Percentiles rank a stretch among this genome's conserved stretches.
Evolutionary conservation across 2,888 invertebrate genomes (phyloP).

Genomic region (Hedya salicella): DNA sequence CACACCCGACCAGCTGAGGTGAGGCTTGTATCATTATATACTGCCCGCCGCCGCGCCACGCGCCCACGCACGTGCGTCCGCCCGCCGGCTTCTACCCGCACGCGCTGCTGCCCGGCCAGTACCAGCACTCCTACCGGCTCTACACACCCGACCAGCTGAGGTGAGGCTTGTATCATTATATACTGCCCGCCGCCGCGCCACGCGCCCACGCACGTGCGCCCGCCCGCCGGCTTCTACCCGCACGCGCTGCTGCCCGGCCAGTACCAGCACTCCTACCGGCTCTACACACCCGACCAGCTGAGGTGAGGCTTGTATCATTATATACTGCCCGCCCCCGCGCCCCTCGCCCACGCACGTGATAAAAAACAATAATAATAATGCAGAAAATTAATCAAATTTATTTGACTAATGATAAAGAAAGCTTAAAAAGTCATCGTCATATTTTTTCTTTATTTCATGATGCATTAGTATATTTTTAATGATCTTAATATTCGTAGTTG

Average conservation of each 20-base stretch:
- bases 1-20: slow-evolving; percentile 90
- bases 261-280: slow-evolving; percentile 87
- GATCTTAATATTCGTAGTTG: no score
- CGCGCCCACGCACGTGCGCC: slow-evolving; percentile 60
- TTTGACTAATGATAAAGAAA: no score
- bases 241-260: slow-evolving; percentile 98
- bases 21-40: no score
- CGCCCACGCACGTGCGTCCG: slow-evolving; percentile 67
- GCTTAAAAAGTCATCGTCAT: no score
- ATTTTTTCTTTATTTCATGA: no score
- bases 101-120: slow-evolving; percentile 98
- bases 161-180: no score
- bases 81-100: slow-evolving; percentile 92
- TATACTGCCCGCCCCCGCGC: no score
- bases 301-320: no score
- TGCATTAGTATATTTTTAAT: no score
- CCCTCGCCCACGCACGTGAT: no score
- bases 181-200: neutral
- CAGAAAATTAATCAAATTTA: no score
- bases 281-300: neutral
- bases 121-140: slow-evolving; percentile 91
- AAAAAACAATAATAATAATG: no score
- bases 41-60: slow-evolving; percentile 45
- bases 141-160: slow-evolving; percentile 86
- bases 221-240: slow-evolving; percentile 90